Evolutionary conservation across 2,888 invertebrate species (phyloP).

Genomic region (Cartodere bifasciata): DNA sequence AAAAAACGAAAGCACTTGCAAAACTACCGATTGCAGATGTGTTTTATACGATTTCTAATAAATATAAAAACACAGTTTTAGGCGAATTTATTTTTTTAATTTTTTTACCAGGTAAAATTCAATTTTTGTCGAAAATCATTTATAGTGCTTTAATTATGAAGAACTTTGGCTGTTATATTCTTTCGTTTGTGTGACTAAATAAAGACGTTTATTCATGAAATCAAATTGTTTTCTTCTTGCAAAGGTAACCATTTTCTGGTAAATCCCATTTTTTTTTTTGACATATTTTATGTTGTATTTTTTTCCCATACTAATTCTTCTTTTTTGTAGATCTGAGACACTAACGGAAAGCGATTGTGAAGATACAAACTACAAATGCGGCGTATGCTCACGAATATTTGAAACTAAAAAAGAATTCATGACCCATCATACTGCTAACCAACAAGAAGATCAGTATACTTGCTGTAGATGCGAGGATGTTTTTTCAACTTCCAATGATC

Average conservation of each 20-base stretch:
- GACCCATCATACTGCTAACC: constrained; percentile 26
- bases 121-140: too few species aligned
- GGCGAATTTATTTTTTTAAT: too few species aligned
- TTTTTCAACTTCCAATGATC: constrained; percentile 25
- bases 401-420: constrained; percentile 26
- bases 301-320: constrained; percentile 3
- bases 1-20: too few species aligned
- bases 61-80: too few species aligned
- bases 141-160: too few species aligned
- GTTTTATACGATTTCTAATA: too few species aligned
- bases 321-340: constrained; percentile 10
- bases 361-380: constrained; percentile 26
- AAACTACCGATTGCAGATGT: too few species aligned
- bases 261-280: neutral
- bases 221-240: neutral
- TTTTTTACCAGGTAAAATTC: too few species aligned
- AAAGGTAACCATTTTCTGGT: neutral
- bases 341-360: constrained; percentile 5
- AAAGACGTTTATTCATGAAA: too few species aligned
- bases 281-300: constrained; percentile 1
- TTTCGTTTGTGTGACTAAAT: too few species aligned
- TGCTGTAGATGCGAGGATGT: constrained; percentile 29
- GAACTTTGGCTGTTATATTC: too few species aligned
- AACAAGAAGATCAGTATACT: constrained; percentile 23
- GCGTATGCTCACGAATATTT: constrained; percentile 28